phyloP scores from a whole-genome alignment of 2,113 vertebrate species.

The Callionymus lyra region DNA sequence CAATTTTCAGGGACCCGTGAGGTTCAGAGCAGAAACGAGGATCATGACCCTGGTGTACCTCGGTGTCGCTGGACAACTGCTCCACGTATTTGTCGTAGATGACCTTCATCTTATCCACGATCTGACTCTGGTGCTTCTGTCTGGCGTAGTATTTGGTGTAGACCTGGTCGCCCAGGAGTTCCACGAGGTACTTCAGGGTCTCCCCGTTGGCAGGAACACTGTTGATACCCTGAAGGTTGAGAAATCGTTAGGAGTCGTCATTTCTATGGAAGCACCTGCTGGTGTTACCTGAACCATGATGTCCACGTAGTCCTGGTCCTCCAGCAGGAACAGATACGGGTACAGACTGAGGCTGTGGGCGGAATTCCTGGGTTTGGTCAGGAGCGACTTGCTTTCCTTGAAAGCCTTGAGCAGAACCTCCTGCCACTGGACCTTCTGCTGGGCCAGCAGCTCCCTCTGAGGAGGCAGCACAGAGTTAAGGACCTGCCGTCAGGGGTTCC shows the following conservation, averaged over 20 bases:
- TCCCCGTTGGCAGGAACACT: constrained; percentile 75
- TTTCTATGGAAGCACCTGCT: background rate
- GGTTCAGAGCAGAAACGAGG: too few species aligned
- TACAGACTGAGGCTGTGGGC: constrained; percentile 55
- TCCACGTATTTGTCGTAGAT: constrained; percentile 70
- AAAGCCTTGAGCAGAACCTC: constrained; percentile 61
- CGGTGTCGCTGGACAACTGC: constrained; percentile 73
- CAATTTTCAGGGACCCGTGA: too few species aligned
- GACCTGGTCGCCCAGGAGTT: constrained; percentile 67
- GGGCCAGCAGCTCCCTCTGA: constrained; percentile 71
- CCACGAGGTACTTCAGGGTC: constrained; percentile 67
- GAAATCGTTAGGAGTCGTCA: background rate
- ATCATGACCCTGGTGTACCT: constrained; percentile 73
- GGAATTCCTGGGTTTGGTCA: constrained; percentile 24
- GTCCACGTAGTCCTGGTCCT: constrained; percentile 72
- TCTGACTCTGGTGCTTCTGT: constrained; percentile 57
- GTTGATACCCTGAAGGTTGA: constrained; percentile 62
- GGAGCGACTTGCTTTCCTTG: constrained; percentile 57
- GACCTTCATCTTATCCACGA: constrained; percentile 60
- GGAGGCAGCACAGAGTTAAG: constrained; percentile 14
- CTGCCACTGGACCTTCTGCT: constrained; percentile 68
- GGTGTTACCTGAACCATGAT: constrained; percentile 82
- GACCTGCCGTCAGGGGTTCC: too few species aligned
- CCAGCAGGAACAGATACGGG: constrained; percentile 80
- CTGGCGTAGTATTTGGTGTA: constrained; percentile 64